Conservation (phyloP, 92 coral and sea anemone genomes). For the Palythoa heliodiscus region DNA sequence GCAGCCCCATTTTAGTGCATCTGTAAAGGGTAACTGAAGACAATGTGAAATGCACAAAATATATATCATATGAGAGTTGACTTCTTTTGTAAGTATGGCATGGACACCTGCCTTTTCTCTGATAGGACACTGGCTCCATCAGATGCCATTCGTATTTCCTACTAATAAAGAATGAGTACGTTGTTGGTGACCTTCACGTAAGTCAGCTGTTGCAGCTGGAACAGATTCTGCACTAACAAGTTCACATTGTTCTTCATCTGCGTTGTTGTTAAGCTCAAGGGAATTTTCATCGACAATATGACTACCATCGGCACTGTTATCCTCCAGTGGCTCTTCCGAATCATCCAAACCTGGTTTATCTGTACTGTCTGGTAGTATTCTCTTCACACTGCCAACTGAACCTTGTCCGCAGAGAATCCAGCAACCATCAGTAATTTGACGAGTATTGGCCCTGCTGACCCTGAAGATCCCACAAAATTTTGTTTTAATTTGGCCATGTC, state of each 20-base stretch:
- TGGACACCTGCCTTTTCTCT: conserved; percentile 51
- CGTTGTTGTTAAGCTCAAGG: conserved; percentile 27
- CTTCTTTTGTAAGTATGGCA: conserved; percentile 48
- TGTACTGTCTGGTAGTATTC: conserved; percentile 37
- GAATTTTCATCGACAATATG: conserved; percentile 35
- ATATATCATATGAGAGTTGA: conserved; percentile 45
- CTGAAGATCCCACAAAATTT: conserved; percentile 55
- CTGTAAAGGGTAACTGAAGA: conserved; percentile 44
- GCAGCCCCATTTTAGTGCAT: conserved; percentile 48
- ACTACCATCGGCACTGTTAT: conserved; percentile 33
- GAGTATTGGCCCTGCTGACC: conserved; percentile 49
- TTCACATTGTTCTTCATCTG: conserved; percentile 43
- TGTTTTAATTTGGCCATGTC: conserved; percentile 41
- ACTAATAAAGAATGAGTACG: conserved; percentile 33
- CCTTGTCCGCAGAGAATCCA: conserved; percentile 41
- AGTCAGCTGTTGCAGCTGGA: conserved; percentile 36
- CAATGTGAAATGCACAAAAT: conserved; percentile 58
- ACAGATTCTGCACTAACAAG: conserved; percentile 38
- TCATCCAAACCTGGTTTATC: conserved; percentile 32
- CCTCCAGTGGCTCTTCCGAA: conserved; percentile 29
- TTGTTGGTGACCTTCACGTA: conserved; percentile 30
- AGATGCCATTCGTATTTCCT: neutral
- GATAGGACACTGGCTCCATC: conserved; percentile 53
- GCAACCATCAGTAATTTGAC: conserved; percentile 53
- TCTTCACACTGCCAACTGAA: conserved; percentile 43